Base-by-base conservation (phyloP, 2,888 invertebrate genomes). In the Sarcophaga caerulescens region DNA sequence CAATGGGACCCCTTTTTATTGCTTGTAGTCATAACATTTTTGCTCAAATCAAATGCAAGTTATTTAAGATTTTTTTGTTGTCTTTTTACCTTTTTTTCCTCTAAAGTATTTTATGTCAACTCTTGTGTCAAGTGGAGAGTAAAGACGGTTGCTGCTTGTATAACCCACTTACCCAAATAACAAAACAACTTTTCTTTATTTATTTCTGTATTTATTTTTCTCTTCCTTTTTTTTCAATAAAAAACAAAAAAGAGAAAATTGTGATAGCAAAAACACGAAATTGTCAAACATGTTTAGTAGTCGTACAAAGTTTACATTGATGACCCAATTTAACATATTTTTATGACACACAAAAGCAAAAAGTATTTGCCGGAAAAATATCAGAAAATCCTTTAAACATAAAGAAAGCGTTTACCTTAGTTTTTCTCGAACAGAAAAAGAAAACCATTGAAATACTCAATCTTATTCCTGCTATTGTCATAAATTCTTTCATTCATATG, bases 141-240 rank as follows among this genome's bases (percentile, higher is more conserved):
- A 52, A 47, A 52, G 52, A 52, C 52, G 52, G 52, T 52, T 52
- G 17, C 52, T 52, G 65, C n/a, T 19, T 62, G 44, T 65, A 52
- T 80, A 80, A 66, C 75, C 70, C 80, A 80, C 60, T 80, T 84
- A 75, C 71, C 66, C 66, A 65, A 17, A 66, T 70, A 35, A 63
- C 14, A 23, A 66, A 35, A 59, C 17, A 23, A 23, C 47, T n/a
- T 69, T 47, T 17, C 52, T 52, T 52, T 52, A 52, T 12, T 52
- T 17, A 52, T 52, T 47, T 52, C 52, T 52, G 12, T 52, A 52
- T 52, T 52, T 52, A 52, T 52, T 52, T 52, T 52, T 4, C 17
- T 52, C 0, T 52, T 52, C 3, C 3, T 69, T 62, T 17, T 23
- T 21, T 47, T 19, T 10, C 17, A 19, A 25, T n/a, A 57, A 4